phyloP scores from a whole-genome alignment of 2,797 vertebrate species.

The Sebastes nivosus region DNA sequence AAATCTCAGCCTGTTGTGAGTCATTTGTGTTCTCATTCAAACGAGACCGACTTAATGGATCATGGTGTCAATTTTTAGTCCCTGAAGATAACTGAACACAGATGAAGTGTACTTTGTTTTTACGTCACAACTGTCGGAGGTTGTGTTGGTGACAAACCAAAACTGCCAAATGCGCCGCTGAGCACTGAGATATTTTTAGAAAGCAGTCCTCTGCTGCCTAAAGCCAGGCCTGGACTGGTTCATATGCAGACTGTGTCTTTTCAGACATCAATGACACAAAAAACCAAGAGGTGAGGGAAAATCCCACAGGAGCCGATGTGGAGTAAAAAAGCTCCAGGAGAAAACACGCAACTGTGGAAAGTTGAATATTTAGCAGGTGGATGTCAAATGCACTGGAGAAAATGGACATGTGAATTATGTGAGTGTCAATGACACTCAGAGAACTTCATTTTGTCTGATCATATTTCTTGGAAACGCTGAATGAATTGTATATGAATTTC shows the following conservation, averaged over 20 bases:
- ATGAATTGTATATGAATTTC: constrained; percentile 23
- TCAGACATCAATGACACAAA: constrained; percentile 40
- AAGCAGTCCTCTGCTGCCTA: constrained; percentile 19
- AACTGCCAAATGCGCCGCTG: constrained; percentile 6
- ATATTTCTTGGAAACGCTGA: constrained; percentile 19
- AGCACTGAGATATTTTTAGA: constrained; percentile 55
- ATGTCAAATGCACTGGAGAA: constrained; percentile 21
- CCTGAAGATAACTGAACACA: background rate
- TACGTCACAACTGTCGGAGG: background rate
- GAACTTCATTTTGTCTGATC: constrained; percentile 31
- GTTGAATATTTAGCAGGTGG: constrained; percentile 60
- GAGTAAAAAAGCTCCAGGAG: constrained; percentile 32
- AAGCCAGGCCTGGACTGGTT: constrained; percentile 35
- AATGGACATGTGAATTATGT: constrained; percentile 9
- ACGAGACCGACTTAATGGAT: constrained; percentile 6
- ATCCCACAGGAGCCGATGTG: constrained; percentile 36
- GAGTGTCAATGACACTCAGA: background rate
- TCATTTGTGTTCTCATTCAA: background rate
- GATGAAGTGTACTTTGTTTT: background rate
- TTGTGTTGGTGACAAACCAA: constrained; percentile 6
- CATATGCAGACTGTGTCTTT: constrained; percentile 55
- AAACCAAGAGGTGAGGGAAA: constrained; percentile 49
- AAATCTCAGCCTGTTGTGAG: background rate
- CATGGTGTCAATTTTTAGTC: background rate
- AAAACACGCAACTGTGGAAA: constrained; percentile 37